These are phyloP conservation scores for Ciconia stormi DNA, from an alignment of 2,113 vertebrate species.

Conservation along the genomic window DNA sequence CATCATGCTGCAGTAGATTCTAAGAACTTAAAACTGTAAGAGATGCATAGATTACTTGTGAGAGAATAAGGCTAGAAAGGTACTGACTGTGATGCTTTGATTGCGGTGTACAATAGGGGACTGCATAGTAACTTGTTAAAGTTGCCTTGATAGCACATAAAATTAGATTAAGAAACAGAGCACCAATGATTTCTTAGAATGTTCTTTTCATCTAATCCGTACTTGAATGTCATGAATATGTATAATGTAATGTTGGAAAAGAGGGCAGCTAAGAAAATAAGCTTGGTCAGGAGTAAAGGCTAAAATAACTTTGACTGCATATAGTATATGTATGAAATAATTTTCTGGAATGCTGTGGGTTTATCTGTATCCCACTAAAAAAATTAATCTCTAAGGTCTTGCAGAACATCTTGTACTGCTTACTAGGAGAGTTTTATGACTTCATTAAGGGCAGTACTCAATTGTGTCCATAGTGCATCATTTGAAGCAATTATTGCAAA, in stretches of 20 bases:
- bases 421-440: background rate
- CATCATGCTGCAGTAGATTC: background rate
- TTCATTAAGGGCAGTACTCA: constrained; percentile 26
- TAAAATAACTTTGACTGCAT: constrained; percentile 4
- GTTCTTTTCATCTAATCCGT: background rate
- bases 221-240: background rate
- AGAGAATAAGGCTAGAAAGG: background rate
- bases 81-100: background rate
- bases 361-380: background rate
- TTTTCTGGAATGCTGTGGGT: background rate
- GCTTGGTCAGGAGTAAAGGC: constrained; percentile 38
- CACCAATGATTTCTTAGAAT: background rate
- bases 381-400: constrained; percentile 5
- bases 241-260: background rate
- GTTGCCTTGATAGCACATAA: background rate
- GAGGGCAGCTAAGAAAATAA: constrained; percentile 11
- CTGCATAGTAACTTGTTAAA: background rate
- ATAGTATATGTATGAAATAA: background rate
- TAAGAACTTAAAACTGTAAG: background rate
- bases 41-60: background rate
- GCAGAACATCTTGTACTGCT: background rate
- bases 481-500: constrained; percentile 31
- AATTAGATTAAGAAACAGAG: background rate
- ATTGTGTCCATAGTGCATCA: background rate
- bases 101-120: background rate